A percentile compares a stretch with the other conserved stretches of the same genome.
Evolutionary conservation across 1,140 invertebrate species (phyloP).

Genomic region (Aricia agestis): DNA sequence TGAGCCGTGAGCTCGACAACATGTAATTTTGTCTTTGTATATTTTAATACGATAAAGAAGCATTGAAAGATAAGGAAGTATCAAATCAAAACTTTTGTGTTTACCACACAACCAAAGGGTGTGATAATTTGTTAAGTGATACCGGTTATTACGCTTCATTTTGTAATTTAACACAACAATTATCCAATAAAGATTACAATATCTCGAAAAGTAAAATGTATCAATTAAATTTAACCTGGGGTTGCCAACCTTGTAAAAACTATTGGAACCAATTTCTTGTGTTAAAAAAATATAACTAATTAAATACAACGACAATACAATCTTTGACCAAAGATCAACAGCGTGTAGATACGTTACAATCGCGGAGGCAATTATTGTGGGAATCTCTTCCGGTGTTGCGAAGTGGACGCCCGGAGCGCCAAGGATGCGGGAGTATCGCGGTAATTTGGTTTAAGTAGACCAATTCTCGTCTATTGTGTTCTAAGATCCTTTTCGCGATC

Average conservation of each 20-base stretch:
- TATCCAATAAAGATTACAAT: background rate
- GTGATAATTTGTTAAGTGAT: background rate
- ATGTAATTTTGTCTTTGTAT: constrained; percentile 39
- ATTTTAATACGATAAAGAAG: constrained; percentile 1
- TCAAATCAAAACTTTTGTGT: constrained; percentile 8
- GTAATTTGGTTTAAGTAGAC: constrained; percentile 67
- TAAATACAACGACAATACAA: no score
- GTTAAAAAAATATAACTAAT: no score
- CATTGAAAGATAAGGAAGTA: constrained; percentile 9
- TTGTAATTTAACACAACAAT: background rate
- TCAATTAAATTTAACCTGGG: no score
- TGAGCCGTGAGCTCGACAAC: constrained; percentile 36
- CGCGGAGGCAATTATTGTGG: background rate
- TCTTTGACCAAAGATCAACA: background rate
- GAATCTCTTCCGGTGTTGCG: constrained; percentile 34
- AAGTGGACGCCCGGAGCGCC: constrained; percentile 31
- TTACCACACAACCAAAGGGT: background rate
- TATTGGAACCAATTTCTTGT: no score
- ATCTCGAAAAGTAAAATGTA: no score
- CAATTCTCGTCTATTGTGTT: constrained; percentile 57
- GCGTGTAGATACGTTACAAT: background rate
- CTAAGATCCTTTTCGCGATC: constrained; percentile 54
- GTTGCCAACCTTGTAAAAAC: no score
- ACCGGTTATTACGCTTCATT: background rate
- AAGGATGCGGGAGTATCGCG: constrained; percentile 66